Evolutionary conservation across 2,888 invertebrate species (phyloP).

Genomic region (Caenorhabditis doughertyi): DNA sequence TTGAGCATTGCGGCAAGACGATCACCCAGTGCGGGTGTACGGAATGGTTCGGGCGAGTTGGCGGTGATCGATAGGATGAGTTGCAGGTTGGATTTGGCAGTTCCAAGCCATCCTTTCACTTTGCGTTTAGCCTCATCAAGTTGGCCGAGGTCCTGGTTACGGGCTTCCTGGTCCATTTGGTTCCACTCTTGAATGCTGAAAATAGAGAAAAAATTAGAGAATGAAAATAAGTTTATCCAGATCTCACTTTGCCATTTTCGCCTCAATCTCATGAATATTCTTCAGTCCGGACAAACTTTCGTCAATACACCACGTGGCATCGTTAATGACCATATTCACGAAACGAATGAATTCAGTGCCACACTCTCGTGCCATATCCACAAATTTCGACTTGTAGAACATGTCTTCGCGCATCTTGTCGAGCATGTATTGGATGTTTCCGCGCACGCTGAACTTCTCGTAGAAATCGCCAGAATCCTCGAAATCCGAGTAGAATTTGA

Average conservation of each 20-base stretch:
- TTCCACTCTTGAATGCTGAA: conserved; percentile 73
- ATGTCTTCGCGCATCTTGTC: conserved; percentile 86
- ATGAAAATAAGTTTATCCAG: background rate
- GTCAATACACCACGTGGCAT: conserved; percentile 95
- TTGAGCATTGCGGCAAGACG: conserved; percentile 98
- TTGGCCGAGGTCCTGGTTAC: conserved; percentile 66
- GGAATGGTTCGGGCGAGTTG: conserved; percentile 95
- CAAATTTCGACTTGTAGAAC: conserved; percentile 91
- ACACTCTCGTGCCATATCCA: conserved; percentile 88
- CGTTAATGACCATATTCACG: conserved; percentile 96
- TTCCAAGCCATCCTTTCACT: conserved; percentile 79
- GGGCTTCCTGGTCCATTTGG: conserved; percentile 67
- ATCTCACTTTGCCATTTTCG: conserved; percentile 87
- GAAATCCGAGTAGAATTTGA: conserved; percentile 94
- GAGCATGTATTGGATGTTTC: conserved; percentile 92
- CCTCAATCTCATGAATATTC: conserved; percentile 89
- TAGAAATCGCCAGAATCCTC: conserved; percentile 90
- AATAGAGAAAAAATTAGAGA: background rate
- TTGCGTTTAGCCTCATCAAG: conserved; percentile 83
- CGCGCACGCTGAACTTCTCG: conserved; percentile 98
- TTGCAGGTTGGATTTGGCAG: conserved; percentile 93
- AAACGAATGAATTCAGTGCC: conserved; percentile 89
- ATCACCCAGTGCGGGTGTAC: conserved; percentile 91
- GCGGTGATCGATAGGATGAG: conserved; percentile 96
- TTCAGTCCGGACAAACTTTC: conserved; percentile 94